Percentiles rank a stretch among this genome's conserved stretches.
Evolutionary conservation across 2,888 invertebrate species (phyloP).

Genomic region (Rotaria macrura): DNA sequence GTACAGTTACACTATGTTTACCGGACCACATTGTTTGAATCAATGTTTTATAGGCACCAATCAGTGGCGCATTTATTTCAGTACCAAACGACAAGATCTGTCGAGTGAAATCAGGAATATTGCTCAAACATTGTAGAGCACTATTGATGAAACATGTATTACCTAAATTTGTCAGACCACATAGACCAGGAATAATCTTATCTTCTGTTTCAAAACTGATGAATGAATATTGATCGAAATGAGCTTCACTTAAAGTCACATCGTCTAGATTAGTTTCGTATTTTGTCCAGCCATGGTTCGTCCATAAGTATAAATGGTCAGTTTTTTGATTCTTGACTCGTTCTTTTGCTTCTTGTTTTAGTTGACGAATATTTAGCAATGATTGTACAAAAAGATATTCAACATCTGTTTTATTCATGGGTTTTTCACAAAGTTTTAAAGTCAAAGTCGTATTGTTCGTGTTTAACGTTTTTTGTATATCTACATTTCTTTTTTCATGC

Average conservation of each 20-base stretch:
- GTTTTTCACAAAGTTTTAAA: neutral
- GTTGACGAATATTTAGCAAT: neutral
- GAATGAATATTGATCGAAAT: neutral
- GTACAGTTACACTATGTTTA: neutral
- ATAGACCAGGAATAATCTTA: neutral
- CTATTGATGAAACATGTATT: constrained; percentile 13
- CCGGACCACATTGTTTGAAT: neutral
- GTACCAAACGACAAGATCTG: no score
- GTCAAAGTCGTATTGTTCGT: neutral
- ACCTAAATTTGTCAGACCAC: neutral
- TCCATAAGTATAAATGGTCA: neutral
- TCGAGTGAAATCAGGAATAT: neutral
- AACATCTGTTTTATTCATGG: neutral
- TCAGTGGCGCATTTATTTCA: neutral
- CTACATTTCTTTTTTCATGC: neutral
- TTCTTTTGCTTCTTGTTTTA: neutral
- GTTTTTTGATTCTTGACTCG: neutral
- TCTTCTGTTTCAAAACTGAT: neutral
- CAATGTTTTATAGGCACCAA: neutral
- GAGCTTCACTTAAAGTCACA: neutral
- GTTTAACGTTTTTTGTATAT: neutral
- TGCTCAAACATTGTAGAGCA: constrained; percentile 16
- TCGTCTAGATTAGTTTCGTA: neutral
- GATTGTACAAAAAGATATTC: neutral
- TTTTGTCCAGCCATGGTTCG: neutral